phyloP scores from a whole-genome alignment of 2,113 vertebrate genomes.

The Ramphastos sulfuratus region DNA sequence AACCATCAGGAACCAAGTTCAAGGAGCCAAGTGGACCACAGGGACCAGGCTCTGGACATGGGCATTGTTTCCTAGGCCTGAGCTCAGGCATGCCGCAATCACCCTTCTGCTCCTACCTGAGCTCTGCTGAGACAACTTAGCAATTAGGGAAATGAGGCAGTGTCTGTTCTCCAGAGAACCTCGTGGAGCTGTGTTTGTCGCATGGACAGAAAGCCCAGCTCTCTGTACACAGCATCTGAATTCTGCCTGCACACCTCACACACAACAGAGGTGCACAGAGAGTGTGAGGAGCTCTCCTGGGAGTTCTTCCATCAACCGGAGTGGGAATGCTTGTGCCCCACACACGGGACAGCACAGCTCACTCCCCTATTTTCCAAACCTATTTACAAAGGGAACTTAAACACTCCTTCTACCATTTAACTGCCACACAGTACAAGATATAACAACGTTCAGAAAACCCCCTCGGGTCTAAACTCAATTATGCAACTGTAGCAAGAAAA shows the following conservation, averaged over 20 bases:
- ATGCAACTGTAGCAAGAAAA: slow-evolving; percentile 71
- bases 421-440: slow-evolving; percentile 64
- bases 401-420: slow-evolving; percentile 47
- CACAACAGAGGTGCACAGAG: neutral
- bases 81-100: neutral
- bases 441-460: slow-evolving; percentile 73
- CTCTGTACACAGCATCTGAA: neutral
- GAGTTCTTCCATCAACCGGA: neutral
- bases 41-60: neutral
- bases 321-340: neutral
- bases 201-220: neutral
- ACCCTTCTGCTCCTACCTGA: neutral
- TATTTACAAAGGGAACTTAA: slow-evolving; percentile 39
- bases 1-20: neutral
- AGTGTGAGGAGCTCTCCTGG: neutral
- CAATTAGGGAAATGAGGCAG: neutral
- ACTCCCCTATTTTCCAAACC: slow-evolving; percentile 1
- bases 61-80: neutral
- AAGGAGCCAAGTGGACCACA: rapidly evolving
- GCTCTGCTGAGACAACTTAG: neutral
- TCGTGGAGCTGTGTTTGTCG: neutral
- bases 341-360: neutral
- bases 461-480: slow-evolving; percentile 70
- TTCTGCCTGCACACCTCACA: neutral
- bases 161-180: neutral